Conservation (phyloP, 2,797 vertebrate genomes). For the Anguilla obscura region DNA sequence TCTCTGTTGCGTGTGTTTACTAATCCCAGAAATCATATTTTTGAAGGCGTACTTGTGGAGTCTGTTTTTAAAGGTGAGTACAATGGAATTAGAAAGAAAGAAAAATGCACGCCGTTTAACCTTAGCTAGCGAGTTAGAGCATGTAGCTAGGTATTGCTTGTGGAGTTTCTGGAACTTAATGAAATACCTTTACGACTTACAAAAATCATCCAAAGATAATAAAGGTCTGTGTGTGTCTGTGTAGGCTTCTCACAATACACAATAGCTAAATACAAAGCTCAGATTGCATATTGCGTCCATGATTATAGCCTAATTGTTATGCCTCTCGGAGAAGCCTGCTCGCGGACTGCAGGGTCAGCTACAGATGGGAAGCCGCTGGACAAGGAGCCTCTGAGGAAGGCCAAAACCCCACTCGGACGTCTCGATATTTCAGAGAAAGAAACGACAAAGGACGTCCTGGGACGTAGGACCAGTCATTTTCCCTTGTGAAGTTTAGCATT, state of each 20-base stretch:
- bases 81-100: not conserved
- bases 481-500: not conserved
- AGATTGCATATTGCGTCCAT: not conserved
- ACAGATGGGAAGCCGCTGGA: slow-evolving; percentile 62
- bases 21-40: slow-evolving; percentile 32
- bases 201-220: not conserved
- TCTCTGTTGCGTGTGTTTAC: slow-evolving; percentile 39
- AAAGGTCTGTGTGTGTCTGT: not conserved
- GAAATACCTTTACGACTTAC: not conserved
- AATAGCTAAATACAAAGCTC: not conserved
- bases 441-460: slow-evolving; percentile 68
- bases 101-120: not conserved
- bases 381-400: slow-evolving; percentile 74
- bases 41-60: slow-evolving; percentile 31
- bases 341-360: slow-evolving; percentile 56
- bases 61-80: slow-evolving; percentile 52
- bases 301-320: not conserved
- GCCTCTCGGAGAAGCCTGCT: slow-evolving; percentile 48
- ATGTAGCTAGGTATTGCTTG: not conserved
- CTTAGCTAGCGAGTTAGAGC: not conserved
- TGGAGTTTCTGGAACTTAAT: not conserved
- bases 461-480: slow-evolving; percentile 74
- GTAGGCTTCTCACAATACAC: not conserved
- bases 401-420: slow-evolving; percentile 84
- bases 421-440: slow-evolving; percentile 80